Percentiles rank a stretch among this genome's conserved stretches.
phyloP scores from a whole-genome alignment of 2,888 invertebrate species.

The Microplitis deprimator region DNA sequence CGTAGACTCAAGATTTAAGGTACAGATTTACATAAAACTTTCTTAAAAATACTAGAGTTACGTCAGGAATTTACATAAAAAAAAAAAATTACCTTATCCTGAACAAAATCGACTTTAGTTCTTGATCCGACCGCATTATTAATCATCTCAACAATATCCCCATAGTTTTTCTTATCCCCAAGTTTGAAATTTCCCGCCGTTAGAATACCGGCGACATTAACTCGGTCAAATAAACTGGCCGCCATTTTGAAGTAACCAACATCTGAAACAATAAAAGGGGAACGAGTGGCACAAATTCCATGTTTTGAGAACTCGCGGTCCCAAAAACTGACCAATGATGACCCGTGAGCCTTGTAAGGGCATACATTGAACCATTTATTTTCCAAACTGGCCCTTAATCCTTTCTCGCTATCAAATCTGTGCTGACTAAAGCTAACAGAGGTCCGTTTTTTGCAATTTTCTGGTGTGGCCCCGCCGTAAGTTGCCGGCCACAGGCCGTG shows the following conservation, averaged over 20 bases:
- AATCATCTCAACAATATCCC: not conserved
- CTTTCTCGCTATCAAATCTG: not conserved
- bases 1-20: too few species aligned
- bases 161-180: not conserved
- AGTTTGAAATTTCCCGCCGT: not conserved
- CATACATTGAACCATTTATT: not conserved
- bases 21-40: too few species aligned
- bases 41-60: too few species aligned
- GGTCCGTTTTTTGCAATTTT: not conserved
- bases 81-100: not conserved
- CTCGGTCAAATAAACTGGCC: not conserved
- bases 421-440: not conserved
- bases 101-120: not conserved
- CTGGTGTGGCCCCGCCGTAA: not conserved
- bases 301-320: not conserved
- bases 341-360: not conserved
- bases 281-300: not conserved
- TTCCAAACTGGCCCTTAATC: not conserved
- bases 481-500: not conserved
- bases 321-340: not conserved
- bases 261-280: not conserved
- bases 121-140: not conserved
- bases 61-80: not conserved
- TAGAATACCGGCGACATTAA: not conserved
- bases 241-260: not conserved